A percentile compares a stretch with the other conserved stretches of the same genome.
phyloP scores from a whole-genome alignment of 35 echinoderm and acorn worm genomes.

The Heliocidaris tuberculata region DNA sequence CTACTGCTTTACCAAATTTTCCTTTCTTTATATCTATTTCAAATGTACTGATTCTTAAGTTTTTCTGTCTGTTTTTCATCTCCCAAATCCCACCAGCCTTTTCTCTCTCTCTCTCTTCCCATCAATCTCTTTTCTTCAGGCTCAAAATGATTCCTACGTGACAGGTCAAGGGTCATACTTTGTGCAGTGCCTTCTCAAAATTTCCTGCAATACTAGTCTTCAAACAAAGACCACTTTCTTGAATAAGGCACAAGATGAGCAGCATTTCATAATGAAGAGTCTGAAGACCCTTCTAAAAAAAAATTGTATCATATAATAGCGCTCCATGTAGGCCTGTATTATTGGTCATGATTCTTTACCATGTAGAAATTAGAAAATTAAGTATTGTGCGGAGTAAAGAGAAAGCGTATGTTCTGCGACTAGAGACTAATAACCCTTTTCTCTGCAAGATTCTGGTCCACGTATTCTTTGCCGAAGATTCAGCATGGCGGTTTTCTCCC shows the following conservation, averaged over 20 bases:
- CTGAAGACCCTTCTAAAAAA: not conserved
- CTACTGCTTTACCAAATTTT: not conserved
- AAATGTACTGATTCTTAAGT: not conserved
- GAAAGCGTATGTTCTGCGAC: not conserved
- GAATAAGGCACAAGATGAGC: not conserved
- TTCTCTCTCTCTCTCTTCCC: not conserved
- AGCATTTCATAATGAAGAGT: not conserved
- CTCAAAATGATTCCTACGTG: conserved; percentile 34
- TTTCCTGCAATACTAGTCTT: not conserved
- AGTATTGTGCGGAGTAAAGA: not conserved
- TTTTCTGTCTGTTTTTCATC: not conserved
- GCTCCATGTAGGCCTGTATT: not conserved
- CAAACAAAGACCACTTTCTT: not conserved
- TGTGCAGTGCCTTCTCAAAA: not conserved
- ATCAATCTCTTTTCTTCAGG: conserved; percentile 21
- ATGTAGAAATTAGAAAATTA: not conserved
- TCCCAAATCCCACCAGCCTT: not conserved
- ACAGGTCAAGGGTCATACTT: conserved; percentile 28
- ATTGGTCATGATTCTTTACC: too few species aligned
- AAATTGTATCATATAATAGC: not conserved
- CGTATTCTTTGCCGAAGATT: not conserved
- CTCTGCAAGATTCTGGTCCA: not conserved
- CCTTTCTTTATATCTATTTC: not conserved
- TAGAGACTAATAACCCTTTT: not conserved
- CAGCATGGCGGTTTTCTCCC: not conserved